These are phyloP conservation scores for Dicyrtoma fusca DNA, from an alignment of 2,888 invertebrate genomes.

Conservation along the genomic window DNA sequence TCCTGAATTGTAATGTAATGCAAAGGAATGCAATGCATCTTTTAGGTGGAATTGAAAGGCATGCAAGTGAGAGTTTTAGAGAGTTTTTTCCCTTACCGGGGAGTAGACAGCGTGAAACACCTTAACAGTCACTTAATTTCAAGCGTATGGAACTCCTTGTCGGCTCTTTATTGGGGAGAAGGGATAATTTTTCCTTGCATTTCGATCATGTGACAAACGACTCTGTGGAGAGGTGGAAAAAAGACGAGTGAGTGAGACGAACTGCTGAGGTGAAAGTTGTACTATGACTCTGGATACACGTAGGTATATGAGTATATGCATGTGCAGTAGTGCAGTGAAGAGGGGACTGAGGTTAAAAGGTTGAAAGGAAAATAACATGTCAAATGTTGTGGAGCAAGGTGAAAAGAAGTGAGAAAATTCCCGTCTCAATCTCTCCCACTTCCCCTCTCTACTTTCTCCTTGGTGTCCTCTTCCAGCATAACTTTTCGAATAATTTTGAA, in stretches of 20 bases:
- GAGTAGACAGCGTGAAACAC: slow-evolving; percentile 34
- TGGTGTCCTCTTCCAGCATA: slow-evolving; percentile 29
- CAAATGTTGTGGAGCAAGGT: slow-evolving; percentile 4
- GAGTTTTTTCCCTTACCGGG: background rate
- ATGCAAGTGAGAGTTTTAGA: background rate
- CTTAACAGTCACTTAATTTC: slow-evolving; percentile 54
- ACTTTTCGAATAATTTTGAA: slow-evolving; percentile 46
- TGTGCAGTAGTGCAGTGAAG: background rate
- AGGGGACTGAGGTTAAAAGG: background rate
- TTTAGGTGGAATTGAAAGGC: background rate
- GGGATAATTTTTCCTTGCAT: slow-evolving; percentile 48
- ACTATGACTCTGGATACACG: no score
- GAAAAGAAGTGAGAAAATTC: slow-evolving; percentile 22
- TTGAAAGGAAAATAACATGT: background rate
- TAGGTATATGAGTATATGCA: no score
- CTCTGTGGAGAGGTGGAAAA: slow-evolving; percentile 34
- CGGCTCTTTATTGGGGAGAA: slow-evolving; percentile 43
- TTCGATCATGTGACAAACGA: slow-evolving; percentile 51
- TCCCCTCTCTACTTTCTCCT: slow-evolving; percentile 20
- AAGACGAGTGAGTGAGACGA: background rate
- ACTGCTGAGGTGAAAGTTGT: no score
- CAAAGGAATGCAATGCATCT: no score
- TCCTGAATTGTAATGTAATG: background rate
- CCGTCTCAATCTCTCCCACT: slow-evolving; percentile 29
- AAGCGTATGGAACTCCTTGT: slow-evolving; percentile 51